Evolutionary conservation across 2,113 vertebrate species (phyloP).

Genomic region (Mirza zaza): DNA sequence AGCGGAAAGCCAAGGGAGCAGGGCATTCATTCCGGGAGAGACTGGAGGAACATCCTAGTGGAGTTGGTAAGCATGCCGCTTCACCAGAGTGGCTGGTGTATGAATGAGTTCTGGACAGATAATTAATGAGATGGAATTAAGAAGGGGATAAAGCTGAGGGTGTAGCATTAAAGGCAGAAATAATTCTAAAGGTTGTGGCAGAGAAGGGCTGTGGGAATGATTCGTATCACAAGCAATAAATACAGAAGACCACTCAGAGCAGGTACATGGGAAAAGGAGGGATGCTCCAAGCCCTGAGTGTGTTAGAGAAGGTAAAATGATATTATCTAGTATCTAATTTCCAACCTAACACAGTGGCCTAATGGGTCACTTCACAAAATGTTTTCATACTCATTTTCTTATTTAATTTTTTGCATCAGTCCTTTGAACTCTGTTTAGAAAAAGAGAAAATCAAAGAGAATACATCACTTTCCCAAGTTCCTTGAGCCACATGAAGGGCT

Average conservation of each 20-base stretch:
- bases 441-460: neutral
- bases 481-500: neutral
- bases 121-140: neutral
- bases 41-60: neutral
- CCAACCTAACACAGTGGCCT: neutral
- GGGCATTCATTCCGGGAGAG: neutral
- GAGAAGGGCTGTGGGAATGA: fast-evolving
- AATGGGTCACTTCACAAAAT: neutral
- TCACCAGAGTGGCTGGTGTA: neutral
- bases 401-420: neutral
- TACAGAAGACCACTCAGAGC: neutral
- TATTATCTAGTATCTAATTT: neutral
- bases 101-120: neutral
- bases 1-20: neutral
- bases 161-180: neutral
- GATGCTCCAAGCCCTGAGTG: neutral
- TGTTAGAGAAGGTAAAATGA: neutral
- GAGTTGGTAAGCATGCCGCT: neutral
- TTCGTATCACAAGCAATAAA: neutral
- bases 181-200: neutral
- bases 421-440: neutral
- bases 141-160: neutral
- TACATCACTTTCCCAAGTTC: constrained; percentile 4
- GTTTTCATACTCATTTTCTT: neutral
- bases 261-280: neutral